Evolutionary conservation across 2,113 vertebrate species (phyloP).

Genomic region (Porphyrio hochstetteri): DNA sequence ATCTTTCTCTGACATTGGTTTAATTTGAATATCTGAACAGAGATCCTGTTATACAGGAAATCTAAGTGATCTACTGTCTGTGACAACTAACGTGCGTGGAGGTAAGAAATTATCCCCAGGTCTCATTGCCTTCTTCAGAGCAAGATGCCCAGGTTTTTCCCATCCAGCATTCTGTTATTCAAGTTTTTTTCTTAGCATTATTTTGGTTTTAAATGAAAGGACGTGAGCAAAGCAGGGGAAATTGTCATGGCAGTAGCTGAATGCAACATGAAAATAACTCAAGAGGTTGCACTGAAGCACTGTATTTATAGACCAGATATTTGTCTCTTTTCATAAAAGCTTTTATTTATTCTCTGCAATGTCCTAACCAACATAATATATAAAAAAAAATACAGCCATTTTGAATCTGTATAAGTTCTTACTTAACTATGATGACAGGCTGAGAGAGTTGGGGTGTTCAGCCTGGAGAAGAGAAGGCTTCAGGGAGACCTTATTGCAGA

Average conservation of each 20-base stretch:
- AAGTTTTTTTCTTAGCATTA: not conserved
- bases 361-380: not conserved
- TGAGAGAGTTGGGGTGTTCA: no score
- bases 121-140: not conserved
- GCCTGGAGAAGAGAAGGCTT: no score
- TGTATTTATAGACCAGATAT: not conserved
- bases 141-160: not conserved
- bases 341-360: not conserved
- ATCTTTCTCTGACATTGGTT: not conserved
- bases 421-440: not conserved
- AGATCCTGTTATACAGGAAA: not conserved
- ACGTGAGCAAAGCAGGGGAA: not conserved
- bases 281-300: not conserved
- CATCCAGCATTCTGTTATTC: not conserved
- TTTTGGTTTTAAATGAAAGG: not conserved
- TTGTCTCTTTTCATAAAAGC: not conserved
- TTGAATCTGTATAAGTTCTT: not conserved
- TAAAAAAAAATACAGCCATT: not conserved
- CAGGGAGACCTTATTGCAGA: no score
- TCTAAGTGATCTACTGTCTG: not conserved
- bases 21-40: not conserved
- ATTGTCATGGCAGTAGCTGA: not conserved
- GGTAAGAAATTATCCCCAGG: not conserved
- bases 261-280: slow-evolving; percentile 23
- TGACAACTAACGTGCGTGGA: not conserved